Conservation (phyloP, 1,140 invertebrate genomes). For the Drosophila truncata region DNA sequence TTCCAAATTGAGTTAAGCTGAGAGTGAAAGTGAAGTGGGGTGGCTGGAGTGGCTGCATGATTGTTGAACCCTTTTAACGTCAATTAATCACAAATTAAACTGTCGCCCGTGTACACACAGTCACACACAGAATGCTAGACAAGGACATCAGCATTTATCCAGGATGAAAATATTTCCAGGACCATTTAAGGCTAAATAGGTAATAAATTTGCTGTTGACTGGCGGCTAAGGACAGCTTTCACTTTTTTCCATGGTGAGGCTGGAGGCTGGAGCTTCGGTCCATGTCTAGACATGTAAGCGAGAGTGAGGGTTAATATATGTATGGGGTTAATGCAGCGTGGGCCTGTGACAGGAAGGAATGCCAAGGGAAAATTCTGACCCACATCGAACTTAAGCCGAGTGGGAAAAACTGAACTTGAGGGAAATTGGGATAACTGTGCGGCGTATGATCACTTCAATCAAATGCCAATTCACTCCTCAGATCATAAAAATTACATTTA, state of each 20-base stretch:
- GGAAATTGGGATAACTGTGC: constrained; percentile 14
- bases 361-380: constrained; percentile 15
- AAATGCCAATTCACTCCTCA: constrained; percentile 4
- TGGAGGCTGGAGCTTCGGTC: constrained; percentile 24
- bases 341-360: background rate
- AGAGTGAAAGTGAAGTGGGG: constrained; percentile 73
- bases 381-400: constrained; percentile 30
- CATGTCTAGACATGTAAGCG: constrained; percentile 65
- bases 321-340: constrained; percentile 30
- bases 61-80: constrained; percentile 82
- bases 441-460: constrained; percentile 6
- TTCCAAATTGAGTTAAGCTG: constrained; percentile 63
- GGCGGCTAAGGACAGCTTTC: constrained; percentile 74
- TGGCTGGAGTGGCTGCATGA: constrained; percentile 47
- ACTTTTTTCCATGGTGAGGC: constrained; percentile 16
- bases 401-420: constrained; percentile 16
- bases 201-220: constrained; percentile 80
- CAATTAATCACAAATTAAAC: constrained; percentile 84
- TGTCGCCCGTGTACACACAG: constrained; percentile 40
- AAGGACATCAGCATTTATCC: constrained; percentile 50
- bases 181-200: constrained; percentile 81
- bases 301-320: constrained; percentile 35
- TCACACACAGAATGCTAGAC: background rate
- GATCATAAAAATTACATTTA: constrained; percentile 11
- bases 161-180: constrained; percentile 78